phyloP scores from a whole-genome alignment of 2,797 vertebrate genomes.

The Sebastes hubbsi region DNA sequence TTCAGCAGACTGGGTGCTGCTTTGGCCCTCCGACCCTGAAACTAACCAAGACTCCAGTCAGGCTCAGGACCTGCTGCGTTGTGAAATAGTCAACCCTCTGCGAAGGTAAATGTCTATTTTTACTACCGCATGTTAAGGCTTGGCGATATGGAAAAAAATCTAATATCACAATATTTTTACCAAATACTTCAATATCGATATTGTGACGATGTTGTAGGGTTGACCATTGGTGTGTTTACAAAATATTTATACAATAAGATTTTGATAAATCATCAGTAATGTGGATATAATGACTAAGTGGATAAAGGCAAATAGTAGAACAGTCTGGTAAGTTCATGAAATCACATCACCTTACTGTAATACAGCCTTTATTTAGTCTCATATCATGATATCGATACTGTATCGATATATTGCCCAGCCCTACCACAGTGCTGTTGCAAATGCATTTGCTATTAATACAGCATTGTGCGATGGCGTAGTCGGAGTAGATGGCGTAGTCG shows the following conservation, averaged over 20 bases:
- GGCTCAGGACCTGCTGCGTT: constrained; percentile 86
- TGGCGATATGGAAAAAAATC: background rate
- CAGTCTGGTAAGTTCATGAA: background rate
- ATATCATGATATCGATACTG: background rate
- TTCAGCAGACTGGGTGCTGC: constrained; percentile 85
- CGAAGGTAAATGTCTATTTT: constrained; percentile 61
- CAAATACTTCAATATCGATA: background rate
- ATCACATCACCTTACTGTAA: background rate
- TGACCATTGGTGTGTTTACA: background rate
- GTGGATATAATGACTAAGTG: too few species aligned
- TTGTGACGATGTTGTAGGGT: background rate
- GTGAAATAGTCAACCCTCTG: constrained; percentile 88
- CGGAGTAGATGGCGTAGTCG: too few species aligned
- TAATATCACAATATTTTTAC: background rate
- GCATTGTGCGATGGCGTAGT: too few species aligned
- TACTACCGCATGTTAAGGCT: background rate
- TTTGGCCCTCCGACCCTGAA: constrained; percentile 75
- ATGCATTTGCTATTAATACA: too few species aligned
- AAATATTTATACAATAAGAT: background rate
- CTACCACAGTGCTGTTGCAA: too few species aligned
- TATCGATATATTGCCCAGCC: too few species aligned
- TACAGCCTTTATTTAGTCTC: background rate
- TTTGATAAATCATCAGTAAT: too few species aligned
- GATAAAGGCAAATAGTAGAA: background rate
- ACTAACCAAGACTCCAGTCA: constrained; percentile 54